Conservation (phyloP, 2,888 invertebrate species). For the Tromatobia lineatoria region DNA sequence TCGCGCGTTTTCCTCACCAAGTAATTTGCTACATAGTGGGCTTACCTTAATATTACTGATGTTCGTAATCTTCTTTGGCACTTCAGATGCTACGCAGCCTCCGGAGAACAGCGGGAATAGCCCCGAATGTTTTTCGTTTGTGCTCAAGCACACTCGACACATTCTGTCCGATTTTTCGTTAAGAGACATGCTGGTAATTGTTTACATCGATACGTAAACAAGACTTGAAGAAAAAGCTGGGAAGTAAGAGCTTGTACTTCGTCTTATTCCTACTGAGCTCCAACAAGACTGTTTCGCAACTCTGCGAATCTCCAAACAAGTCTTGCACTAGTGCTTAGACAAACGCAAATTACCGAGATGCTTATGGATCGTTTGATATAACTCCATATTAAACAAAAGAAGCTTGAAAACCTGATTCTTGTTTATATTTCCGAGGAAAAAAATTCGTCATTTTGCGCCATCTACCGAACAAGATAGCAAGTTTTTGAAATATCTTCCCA, state of each 20-base stretch:
- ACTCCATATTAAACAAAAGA: neutral
- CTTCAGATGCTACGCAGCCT: constrained; percentile 57
- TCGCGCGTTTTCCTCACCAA: no score
- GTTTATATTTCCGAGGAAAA: neutral
- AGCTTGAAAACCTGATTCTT: neutral
- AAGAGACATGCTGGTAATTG: constrained; percentile 3
- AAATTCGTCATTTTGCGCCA: neutral
- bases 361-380: neutral
- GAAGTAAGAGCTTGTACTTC: neutral
- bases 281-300: neutral
- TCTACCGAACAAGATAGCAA: neutral
- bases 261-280: no score
- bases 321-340: neutral
- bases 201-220: neutral
- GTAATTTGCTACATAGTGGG: neutral
- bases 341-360: neutral
- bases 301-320: neutral
- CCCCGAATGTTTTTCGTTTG: constrained; percentile 62
- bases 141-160: constrained; percentile 73
- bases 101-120: constrained; percentile 71
- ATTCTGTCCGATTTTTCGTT: constrained; percentile 28
- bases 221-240: neutral
- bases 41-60: constrained; percentile 71
- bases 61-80: constrained; percentile 70
- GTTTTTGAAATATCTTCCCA: neutral